Evolutionary conservation across 2,888 invertebrate species (phyloP).

Genomic region (Sepiola atlantica): DNA sequence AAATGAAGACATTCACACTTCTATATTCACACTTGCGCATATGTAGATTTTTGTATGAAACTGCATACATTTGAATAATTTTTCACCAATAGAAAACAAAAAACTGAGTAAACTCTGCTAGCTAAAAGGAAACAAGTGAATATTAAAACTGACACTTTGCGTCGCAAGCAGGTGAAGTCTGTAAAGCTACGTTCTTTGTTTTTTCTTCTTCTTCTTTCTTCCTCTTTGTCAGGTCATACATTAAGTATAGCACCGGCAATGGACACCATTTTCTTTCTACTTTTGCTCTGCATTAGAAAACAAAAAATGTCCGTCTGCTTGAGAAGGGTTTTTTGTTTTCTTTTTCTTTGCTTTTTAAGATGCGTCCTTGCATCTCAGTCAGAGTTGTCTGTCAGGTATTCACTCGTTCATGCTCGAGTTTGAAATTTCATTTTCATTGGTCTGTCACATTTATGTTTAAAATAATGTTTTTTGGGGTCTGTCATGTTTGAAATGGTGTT

Average conservation of each 20-base stretch:
- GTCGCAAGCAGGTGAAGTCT: not conserved
- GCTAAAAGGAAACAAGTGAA: not conserved
- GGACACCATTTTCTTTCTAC: no score
- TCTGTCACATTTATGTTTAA: no score
- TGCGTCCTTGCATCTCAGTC: no score
- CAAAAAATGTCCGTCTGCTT: no score
- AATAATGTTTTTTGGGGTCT: no score
- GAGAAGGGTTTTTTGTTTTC: no score
- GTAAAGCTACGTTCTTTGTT: not conserved
- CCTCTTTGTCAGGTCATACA: not conserved
- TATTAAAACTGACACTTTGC: not conserved
- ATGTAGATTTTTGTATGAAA: not conserved
- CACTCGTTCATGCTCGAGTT: no score
- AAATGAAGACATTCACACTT: not conserved
- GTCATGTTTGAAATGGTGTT: no score
- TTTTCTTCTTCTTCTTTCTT: not conserved
- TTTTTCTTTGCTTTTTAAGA: no score
- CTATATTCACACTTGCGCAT: not conserved
- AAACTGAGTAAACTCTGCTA: not conserved
- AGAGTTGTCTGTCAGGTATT: no score
- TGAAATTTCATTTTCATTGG: no score
- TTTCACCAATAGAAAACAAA: not conserved
- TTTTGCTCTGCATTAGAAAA: no score
- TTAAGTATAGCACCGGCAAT: not conserved
- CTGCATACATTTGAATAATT: not conserved